Base-by-base conservation (phyloP, 2,888 invertebrate genomes). In the Drosophila yooni region DNA sequence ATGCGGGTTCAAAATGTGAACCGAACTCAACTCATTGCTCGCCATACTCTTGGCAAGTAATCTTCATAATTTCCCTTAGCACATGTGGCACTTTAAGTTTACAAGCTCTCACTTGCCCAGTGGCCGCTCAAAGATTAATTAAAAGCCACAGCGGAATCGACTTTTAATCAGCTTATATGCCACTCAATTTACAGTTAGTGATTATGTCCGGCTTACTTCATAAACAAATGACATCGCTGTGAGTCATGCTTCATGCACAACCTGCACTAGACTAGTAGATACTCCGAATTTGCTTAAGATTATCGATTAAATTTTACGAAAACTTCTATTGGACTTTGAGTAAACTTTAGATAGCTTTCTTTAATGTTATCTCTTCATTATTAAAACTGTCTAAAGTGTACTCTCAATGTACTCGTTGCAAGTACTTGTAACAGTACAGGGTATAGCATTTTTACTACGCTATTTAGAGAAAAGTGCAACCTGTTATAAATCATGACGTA, bases 141-240 rank as follows among this genome's bases (percentile, higher is more conserved):
- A 68, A 73, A 75, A 53, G 62, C 56, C 60, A 68, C 43, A 43
- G 43, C 50, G 40, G 68, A 67, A 85, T 75, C 85, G 81, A 69
- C 79, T 69, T 72, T 66, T 83, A 84, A 84, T 84, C 89, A 83
- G 89, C 87, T 85, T 87, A 83, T 74, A 83, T 76, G 69, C 63
- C 59, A 70, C 54, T 65, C 68, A 85, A 88, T 81, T 80, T 75
- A 88, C 78, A 69, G 76, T 70, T 74, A 10, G 25, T 53, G 75
- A 85, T 81, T 76, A 83, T 82, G 72, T 25, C 65, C 65, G 40
- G 43, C 65, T 71, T 64, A 77, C 56, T 52, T 60, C 70, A 58
- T 59, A 69, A 73, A 57, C 57, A 58, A 52, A 54, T 46, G 54
- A 48, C 62, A 61, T 18, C n/a, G 51, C 34, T 56, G n/a, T 36